These are phyloP conservation scores for Tinea semifulvella DNA, from an alignment of 2,888 invertebrate species.

Conservation along the genomic window DNA sequence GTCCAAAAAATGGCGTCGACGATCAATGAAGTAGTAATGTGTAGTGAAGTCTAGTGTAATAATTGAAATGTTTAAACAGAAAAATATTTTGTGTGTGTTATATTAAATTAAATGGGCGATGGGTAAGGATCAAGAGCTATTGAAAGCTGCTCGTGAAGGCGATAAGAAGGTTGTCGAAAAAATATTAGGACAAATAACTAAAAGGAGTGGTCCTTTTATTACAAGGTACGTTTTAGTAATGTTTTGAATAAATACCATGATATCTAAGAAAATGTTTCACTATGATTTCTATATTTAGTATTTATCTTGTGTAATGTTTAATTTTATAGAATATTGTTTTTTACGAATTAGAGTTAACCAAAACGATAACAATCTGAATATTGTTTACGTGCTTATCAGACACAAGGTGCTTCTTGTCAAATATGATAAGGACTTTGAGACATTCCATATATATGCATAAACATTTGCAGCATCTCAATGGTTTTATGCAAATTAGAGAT, in stretches of 20 bases:
- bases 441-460: too few species aligned
- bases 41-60: conserved; percentile 61
- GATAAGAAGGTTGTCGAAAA: conserved; percentile 90
- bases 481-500: too few species aligned
- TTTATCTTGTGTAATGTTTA: too few species aligned
- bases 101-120: conserved; percentile 67
- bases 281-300: too few species aligned
- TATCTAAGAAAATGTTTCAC: too few species aligned
- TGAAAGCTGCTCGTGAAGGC: conserved; percentile 95
- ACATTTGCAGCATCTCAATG: too few species aligned
- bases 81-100: conserved; percentile 60
- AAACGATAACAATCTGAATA: conserved; percentile 22
- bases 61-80: conserved; percentile 46
- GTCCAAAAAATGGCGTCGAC: conserved; percentile 74
- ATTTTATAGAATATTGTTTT: not conserved
- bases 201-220: conserved; percentile 93
- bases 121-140: conserved; percentile 96
- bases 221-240: conserved; percentile 75
- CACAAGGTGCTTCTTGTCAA: not conserved
- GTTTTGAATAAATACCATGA: not conserved
- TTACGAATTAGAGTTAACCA: not conserved
- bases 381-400: conserved; percentile 39
- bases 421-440: not conserved
- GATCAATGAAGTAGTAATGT: conserved; percentile 79
- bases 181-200: conserved; percentile 86